phyloP scores from a whole-genome alignment of 2,113 vertebrate species.

The Xenopus tropicalis region DNA sequence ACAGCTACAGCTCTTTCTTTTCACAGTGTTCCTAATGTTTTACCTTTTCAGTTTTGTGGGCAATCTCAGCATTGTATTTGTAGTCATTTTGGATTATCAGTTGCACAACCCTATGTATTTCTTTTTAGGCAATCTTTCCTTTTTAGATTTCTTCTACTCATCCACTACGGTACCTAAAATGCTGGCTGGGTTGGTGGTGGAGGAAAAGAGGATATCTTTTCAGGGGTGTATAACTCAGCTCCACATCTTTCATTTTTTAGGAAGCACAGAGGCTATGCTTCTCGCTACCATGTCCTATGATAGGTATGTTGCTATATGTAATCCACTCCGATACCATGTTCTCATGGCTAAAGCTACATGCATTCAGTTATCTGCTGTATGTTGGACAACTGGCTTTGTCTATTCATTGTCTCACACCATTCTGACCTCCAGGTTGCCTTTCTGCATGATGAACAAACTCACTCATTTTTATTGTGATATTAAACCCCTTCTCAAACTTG shows the following conservation, averaged over 20 bases:
- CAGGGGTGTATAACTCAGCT: constrained; percentile 23
- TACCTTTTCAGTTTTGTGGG: constrained; percentile 20
- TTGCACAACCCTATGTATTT: constrained; percentile 35
- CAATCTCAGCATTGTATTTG: constrained; percentile 18
- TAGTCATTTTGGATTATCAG: constrained; percentile 1
- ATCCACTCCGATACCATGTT: constrained; percentile 45
- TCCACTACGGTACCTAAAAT: constrained; percentile 33
- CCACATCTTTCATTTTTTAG: constrained; percentile 42
- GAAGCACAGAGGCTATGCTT: constrained; percentile 51
- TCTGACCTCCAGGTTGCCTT: constrained; percentile 23
- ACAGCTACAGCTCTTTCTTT: constrained; percentile 10
- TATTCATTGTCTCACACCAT: constrained; percentile 46
- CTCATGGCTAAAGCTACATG: constrained; percentile 41
- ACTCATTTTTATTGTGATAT: constrained; percentile 36
- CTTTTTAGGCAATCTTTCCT: constrained; percentile 29
- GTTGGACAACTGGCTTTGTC: constrained; percentile 37
- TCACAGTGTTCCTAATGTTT: constrained; percentile 15
- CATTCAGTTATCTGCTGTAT: constrained; percentile 37
- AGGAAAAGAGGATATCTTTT: constrained; percentile 26
- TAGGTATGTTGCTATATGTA: constrained; percentile 49
- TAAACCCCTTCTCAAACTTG: constrained; percentile 32
- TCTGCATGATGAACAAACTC: constrained; percentile 4
- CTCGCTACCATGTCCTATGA: constrained; percentile 48
- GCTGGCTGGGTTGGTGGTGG: constrained; percentile 25
- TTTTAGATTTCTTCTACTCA: constrained; percentile 27